These are phyloP conservation scores for Cyanoderma ruficeps DNA, from an alignment of 2,113 vertebrate genomes.

Conservation along the genomic window DNA sequence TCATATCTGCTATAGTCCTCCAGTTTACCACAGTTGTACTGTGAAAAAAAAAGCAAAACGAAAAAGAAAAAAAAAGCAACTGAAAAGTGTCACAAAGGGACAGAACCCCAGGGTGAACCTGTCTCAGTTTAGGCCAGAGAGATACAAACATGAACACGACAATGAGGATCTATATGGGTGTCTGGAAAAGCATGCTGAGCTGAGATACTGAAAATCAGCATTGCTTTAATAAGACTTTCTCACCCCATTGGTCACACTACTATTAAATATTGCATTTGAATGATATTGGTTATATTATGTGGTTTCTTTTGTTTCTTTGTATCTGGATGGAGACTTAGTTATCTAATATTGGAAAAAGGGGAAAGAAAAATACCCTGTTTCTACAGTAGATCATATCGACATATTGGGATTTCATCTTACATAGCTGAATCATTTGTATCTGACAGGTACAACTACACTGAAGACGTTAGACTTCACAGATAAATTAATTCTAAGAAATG, in stretches of 20 bases:
- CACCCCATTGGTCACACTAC: neutral
- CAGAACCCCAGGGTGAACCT: neutral
- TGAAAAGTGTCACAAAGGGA: neutral
- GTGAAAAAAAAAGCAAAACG: neutral
- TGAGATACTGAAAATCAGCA: neutral
- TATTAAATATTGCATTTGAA: neutral
- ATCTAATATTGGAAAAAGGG: slow-evolving; percentile 6
- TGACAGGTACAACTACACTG: slow-evolving; percentile 42
- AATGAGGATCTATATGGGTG: neutral
- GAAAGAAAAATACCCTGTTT: slow-evolving; percentile 43
- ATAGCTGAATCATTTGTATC: slow-evolving; percentile 56
- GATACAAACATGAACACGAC: accelerated
- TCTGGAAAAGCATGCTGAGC: neutral
- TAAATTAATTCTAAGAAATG: slow-evolving; percentile 52
- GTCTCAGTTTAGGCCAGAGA: neutral
- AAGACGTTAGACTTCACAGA: slow-evolving; percentile 26
- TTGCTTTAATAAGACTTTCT: neutral
- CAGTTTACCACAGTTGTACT: neutral
- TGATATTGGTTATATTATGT: neutral
- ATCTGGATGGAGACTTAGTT: slow-evolving; percentile 13
- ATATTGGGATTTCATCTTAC: slow-evolving; percentile 45
- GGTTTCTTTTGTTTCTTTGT: slow-evolving; percentile 56
- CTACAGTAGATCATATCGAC: slow-evolving; percentile 34
- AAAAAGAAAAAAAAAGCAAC: neutral
- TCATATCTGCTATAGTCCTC: neutral